Conservation (phyloP, 2,888 invertebrate genomes). For the Esperia sulphurella region DNA sequence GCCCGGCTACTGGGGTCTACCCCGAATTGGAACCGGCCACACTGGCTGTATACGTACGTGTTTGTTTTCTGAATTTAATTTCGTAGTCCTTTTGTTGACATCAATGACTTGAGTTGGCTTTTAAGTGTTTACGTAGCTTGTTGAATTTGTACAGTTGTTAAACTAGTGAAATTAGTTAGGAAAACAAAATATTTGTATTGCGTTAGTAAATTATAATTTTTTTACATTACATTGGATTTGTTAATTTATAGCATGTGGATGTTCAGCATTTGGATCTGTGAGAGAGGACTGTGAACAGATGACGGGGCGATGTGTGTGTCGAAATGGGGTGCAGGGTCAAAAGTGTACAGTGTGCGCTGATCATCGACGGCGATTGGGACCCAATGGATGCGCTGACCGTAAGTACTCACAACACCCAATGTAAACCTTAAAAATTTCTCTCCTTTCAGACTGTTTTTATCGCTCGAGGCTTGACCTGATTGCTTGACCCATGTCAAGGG, state of each 20-base stretch:
- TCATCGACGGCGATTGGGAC: slow-evolving; percentile 86
- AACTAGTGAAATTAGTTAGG: too few relatives aligned
- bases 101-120: background rate
- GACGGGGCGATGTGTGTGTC: slow-evolving; percentile 94
- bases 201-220: too few relatives aligned
- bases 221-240: too few relatives aligned
- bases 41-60: slow-evolving; percentile 83
- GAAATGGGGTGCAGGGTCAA: slow-evolving; percentile 89
- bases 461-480: slow-evolving; percentile 8
- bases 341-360: slow-evolving; percentile 92
- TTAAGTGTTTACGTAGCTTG: too few relatives aligned
- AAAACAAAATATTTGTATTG: too few relatives aligned
- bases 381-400: slow-evolving; percentile 81
- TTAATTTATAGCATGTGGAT: slow-evolving; percentile 86
- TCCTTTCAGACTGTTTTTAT: slow-evolving; percentile 4
- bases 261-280: slow-evolving; percentile 92
- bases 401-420: slow-evolving; percentile 28
- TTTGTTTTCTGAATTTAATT: background rate
- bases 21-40: slow-evolving; percentile 86
- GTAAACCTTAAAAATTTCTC: background rate
- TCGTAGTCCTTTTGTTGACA: background rate
- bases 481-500: slow-evolving; percentile 16
- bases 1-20: slow-evolving; percentile 95
- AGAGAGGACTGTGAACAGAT: slow-evolving; percentile 96
- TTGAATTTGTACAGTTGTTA: too few relatives aligned